Evolutionary conservation across 2,888 invertebrate genomes (phyloP).

Genomic region (Hypercompe scribonia): DNA sequence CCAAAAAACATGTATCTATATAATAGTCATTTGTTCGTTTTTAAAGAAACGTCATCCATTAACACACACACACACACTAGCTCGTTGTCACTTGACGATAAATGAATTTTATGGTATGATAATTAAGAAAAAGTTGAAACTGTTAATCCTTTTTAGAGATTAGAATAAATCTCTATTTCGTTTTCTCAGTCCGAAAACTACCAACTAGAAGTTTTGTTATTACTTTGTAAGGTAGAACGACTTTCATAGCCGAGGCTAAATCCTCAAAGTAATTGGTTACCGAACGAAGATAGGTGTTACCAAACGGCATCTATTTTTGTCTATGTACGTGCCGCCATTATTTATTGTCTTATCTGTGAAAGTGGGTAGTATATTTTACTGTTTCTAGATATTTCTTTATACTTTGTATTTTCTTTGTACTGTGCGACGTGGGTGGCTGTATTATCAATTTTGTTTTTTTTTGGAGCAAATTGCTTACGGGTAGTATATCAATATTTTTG

Average conservation of each 20-base stretch:
- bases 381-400: conserved; percentile 8
- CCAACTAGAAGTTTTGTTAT: conserved; percentile 26
- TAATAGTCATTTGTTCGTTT: too few species aligned
- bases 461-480: background rate
- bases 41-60: too few species aligned
- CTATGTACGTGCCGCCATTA: background rate
- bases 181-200: background rate
- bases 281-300: conserved; percentile 21
- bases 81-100: too few species aligned
- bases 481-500: background rate
- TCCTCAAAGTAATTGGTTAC: conserved; percentile 38
- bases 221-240: conserved; percentile 19
- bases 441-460: background rate
- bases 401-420: background rate
- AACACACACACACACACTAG: too few species aligned
- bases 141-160: background rate
- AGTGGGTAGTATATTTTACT: conserved; percentile 9
- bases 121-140: background rate
- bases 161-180: background rate
- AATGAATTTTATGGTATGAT: too few species aligned
- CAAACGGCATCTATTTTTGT: conserved; percentile 12
- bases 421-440: background rate
- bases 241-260: conserved; percentile 21
- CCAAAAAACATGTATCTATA: too few species aligned
- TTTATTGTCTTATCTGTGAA: conserved; percentile 1